Evolutionary conservation across 2,888 invertebrate species (phyloP), one percentile per base, ranked within the genome.

Genomic region (Clusia tigrina): DNA sequence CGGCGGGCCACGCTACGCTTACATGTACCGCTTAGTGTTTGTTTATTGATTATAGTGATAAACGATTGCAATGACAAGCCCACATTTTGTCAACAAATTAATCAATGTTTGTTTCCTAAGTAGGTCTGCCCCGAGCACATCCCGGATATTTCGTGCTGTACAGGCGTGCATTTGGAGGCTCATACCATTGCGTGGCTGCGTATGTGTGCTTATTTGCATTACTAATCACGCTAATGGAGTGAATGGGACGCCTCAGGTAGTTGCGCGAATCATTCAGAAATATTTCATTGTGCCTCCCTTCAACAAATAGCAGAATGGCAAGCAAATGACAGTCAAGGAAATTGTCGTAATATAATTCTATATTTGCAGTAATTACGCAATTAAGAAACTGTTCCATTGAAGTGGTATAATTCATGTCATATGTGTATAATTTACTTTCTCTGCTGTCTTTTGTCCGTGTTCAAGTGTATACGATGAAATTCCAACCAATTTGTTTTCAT

Each of bases 101-200:
- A 79, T 79, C 78, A 78, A 76, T 79, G 78, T 78, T 78, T 78
- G 77, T 79, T 79, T 78, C 73, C 74, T 76, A 78, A 78, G 74
- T 76, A 78, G 73, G 77, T 78, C 74, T 69, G 71, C 73, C 74
- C 70, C 56, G 70, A 70, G 74, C n/a, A 58, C 24, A 56, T 60
- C 59, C 42, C 56, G 38, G 37, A 32, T 60, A 63, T 54, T 58
- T 32, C 51, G 26, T 32, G n/a, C n/a, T n/a, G n/a, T 48, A 10
- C 10, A 18, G 17, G 20, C 37, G 52, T 52, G 51, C 42, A 22
- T 32, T 17, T 51, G 52, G 9, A 1, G 46, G 18, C n/a, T n/a
- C n/a, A 25, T 55, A 20, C 25, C n/a, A n/a, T 12, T 26, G 6
- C 42, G 57, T 46, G 20, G 32, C 32, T 18, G 24, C 32, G 46